Evolutionary conservation across 2,797 vertebrate species (phyloP).

Genomic region (Oreochromis mossambicus): DNA sequence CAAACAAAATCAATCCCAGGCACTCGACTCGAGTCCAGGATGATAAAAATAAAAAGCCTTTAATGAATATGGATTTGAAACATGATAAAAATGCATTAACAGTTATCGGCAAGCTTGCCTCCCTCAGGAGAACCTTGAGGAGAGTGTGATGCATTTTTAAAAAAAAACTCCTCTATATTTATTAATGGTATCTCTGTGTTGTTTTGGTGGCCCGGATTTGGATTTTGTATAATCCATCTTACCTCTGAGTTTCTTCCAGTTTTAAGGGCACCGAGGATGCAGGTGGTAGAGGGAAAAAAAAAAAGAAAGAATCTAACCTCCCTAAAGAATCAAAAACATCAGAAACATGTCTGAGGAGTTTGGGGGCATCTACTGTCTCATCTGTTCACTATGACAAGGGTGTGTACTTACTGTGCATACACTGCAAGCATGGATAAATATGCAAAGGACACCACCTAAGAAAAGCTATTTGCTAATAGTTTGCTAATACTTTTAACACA

Average conservation of each 20-base stretch:
- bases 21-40: background rate
- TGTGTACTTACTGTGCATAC: background rate
- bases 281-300: background rate
- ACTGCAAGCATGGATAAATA: background rate
- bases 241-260: background rate
- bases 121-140: background rate
- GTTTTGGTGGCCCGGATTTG: background rate
- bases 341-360: background rate
- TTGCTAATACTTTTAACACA: background rate
- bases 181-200: background rate
- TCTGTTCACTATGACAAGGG: background rate
- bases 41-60: constrained; percentile 12
- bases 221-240: background rate
- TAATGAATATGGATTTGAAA: constrained; percentile 18
- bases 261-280: background rate
- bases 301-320: background rate
- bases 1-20: constrained; percentile 18
- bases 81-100: constrained; percentile 8
- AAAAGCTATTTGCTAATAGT: background rate
- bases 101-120: background rate
- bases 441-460: background rate
- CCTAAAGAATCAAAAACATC: background rate
- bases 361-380: background rate
- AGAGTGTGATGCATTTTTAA: background rate
- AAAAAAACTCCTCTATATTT: background rate